Percentiles rank a stretch among this genome's conserved stretches.
phyloP scores from a whole-genome alignment of 2,113 vertebrate species.

The Pampusana beccarii region DNA sequence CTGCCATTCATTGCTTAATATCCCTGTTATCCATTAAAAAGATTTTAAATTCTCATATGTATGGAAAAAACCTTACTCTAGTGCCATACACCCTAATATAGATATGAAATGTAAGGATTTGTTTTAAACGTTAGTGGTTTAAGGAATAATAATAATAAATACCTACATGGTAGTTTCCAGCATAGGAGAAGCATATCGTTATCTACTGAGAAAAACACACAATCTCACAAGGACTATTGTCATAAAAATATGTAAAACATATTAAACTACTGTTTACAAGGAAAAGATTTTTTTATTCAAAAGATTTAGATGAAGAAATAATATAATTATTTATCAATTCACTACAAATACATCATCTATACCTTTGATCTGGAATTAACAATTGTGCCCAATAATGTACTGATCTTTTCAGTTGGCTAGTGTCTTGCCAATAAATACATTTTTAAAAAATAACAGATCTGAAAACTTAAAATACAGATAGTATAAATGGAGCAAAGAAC shows the following conservation, averaged over 20 bases:
- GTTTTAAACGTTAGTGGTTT: not conserved
- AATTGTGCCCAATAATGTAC: not conserved
- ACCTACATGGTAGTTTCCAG: accelerated
- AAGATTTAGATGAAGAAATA: not conserved
- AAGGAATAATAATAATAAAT: not conserved
- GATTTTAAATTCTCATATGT: not conserved
- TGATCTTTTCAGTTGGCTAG: not conserved
- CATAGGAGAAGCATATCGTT: not conserved
- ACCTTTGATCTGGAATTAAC: not conserved
- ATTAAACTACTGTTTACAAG: not conserved
- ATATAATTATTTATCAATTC: not conserved
- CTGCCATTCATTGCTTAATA: not conserved
- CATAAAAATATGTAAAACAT: not conserved
- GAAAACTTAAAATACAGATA: not conserved
- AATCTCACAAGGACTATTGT: not conserved
- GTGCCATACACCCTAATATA: not conserved
- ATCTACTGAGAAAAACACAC: not conserved
- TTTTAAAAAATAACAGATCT: not conserved
- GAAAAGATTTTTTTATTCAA: not conserved
- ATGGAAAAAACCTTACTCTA: not conserved
- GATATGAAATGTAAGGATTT: not conserved
- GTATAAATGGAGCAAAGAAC: not conserved
- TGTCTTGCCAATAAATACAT: not conserved
- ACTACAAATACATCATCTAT: no score
- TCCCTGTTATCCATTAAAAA: not conserved